phyloP scores from a whole-genome alignment of 2,797 vertebrate genomes.

The Brachyrhaphis roseni region DNA sequence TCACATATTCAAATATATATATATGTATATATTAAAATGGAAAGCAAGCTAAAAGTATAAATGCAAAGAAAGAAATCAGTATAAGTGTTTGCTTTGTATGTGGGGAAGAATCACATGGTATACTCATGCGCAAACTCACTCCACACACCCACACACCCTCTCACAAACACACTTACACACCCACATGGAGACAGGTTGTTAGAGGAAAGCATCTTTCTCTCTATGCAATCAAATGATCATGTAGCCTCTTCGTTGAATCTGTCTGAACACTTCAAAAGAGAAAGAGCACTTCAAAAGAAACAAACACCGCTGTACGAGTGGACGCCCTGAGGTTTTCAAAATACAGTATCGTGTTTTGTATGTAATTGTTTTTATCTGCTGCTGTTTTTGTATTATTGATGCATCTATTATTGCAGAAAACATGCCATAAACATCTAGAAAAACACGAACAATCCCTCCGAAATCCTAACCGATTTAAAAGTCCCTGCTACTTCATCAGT shows the following conservation, averaged over 20 bases:
- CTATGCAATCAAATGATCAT: conserved; percentile 26
- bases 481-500: background rate
- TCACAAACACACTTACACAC: conserved; percentile 26
- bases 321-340: conserved; percentile 10
- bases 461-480: conserved; percentile 14
- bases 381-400: conserved; percentile 4
- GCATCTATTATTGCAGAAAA: conserved; percentile 1
- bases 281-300: conserved; percentile 22
- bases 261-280: conserved; percentile 25
- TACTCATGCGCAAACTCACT: conserved; percentile 1
- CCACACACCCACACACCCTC: conserved; percentile 20
- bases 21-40: too few relatives aligned
- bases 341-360: conserved; percentile 11
- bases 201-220: conserved; percentile 18
- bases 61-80: background rate
- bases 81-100: conserved; percentile 14
- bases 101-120: conserved; percentile 16
- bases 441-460: conserved; percentile 10
- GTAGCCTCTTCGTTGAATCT: conserved; percentile 16
- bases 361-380: conserved; percentile 5
- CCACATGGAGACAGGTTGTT: conserved; percentile 16
- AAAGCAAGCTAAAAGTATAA: background rate
- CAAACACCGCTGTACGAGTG: conserved; percentile 11
- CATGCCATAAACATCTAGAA: conserved; percentile 8
- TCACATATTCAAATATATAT: too few relatives aligned